Conservation (phyloP, 2,888 invertebrate genomes). For the Callyntrura sp. region DNA sequence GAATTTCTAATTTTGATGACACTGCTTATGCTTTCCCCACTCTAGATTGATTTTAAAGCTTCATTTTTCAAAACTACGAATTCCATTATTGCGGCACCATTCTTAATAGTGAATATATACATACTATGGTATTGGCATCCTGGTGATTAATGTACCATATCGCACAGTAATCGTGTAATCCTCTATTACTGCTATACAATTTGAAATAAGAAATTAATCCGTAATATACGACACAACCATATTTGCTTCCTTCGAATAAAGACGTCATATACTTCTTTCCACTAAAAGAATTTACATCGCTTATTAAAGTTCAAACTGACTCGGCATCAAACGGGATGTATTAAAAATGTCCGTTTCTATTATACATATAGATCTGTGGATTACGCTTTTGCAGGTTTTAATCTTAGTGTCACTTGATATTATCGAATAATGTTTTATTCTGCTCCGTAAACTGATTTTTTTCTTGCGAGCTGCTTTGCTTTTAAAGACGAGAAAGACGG, state of each 20-base stretch:
- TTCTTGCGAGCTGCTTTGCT: neutral
- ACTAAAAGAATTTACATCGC: no score
- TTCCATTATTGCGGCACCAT: no score
- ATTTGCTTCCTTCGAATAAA: no score
- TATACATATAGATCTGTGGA: slow-evolving; percentile 14
- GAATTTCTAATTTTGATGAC: no score
- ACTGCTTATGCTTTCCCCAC: no score
- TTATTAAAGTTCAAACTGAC: neutral
- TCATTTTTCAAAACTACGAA: no score
- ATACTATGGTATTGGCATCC: no score
- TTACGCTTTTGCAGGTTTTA: slow-evolving; percentile 25
- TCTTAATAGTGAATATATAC: no score
- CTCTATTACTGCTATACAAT: neutral
- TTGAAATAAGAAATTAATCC: neutral
- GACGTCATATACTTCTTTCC: no score
- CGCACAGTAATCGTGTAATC: no score
- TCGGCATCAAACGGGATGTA: neutral
- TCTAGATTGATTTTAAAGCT: no score
- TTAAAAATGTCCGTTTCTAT: neutral
- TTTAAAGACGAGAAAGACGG: slow-evolving; percentile 22
- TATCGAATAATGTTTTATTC: neutral
- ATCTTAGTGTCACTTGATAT: slow-evolving; percentile 11
- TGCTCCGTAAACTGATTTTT: neutral
- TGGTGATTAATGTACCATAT: no score
- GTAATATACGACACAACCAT: neutral